Evolutionary conservation across 2,113 vertebrate genomes (phyloP).

Genomic region (Pluvialis apricaria): DNA sequence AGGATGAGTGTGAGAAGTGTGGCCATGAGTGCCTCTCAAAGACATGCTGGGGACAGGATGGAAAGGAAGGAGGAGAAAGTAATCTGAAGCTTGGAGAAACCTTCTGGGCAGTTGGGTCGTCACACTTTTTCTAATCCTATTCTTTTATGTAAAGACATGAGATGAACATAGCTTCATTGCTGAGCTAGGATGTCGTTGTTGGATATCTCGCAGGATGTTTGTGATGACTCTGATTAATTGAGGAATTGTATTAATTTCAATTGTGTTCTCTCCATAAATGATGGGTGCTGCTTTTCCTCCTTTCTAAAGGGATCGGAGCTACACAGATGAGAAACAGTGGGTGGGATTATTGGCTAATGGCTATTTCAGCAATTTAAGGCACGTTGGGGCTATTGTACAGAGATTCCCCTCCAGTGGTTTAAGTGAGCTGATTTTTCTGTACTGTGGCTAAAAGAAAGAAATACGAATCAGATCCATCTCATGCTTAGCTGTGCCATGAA

Average conservation of each 20-base stretch:
- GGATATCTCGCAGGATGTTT: neutral
- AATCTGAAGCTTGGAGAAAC: neutral
- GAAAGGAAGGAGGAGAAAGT: neutral
- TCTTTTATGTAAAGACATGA: neutral
- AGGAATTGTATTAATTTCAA: neutral
- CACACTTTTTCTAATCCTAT: neutral
- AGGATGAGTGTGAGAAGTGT: neutral
- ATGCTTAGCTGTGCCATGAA: neutral
- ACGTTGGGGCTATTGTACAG: neutral
- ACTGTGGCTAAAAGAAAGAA: neutral
- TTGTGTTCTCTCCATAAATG: neutral
- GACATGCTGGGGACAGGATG: neutral
- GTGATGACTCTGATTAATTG: neutral
- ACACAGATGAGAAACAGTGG: neutral
- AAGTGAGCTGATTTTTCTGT: neutral
- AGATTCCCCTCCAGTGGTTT: neutral
- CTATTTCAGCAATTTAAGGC: neutral
- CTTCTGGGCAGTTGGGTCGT: neutral
- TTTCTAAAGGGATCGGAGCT: neutral
- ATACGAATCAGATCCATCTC: neutral
- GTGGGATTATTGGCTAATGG: neutral
- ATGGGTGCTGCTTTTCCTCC: neutral
- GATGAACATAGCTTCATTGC: neutral
- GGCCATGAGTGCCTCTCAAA: neutral
- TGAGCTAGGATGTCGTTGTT: neutral